Conservation (phyloP, 2,797 vertebrate genomes). For the Sciurus vulgaris region DNA sequence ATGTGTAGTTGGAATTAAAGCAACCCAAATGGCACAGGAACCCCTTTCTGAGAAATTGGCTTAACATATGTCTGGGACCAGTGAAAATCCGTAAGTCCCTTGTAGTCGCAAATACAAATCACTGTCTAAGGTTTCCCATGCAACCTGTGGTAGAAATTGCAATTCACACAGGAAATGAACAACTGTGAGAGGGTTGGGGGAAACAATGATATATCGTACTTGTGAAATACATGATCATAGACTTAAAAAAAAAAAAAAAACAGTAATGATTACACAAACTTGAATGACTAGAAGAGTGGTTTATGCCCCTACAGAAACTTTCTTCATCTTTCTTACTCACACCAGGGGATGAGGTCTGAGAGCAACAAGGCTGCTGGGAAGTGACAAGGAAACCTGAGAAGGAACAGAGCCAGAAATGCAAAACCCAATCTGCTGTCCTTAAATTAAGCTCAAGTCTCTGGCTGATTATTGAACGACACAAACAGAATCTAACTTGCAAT, state of each 20-base stretch:
- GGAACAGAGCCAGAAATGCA: neutral
- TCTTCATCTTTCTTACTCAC: neutral
- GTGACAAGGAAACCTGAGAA: neutral
- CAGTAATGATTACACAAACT: neutral
- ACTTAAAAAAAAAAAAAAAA: neutral
- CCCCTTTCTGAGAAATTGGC: neutral
- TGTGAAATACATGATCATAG: neutral
- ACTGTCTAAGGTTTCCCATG: neutral
- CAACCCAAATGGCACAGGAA: neutral
- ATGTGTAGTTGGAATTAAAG: neutral
- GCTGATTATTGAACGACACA: neutral
- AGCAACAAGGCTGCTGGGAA: neutral
- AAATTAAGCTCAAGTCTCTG: neutral
- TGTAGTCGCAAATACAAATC: neutral
- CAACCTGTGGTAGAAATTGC: neutral
- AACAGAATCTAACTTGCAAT: neutral
- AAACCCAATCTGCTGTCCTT: neutral
- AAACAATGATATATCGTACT: neutral
- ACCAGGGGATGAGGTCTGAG: neutral
- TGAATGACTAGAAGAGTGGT: neutral
- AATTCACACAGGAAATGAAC: neutral
- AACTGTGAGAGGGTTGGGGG: neutral
- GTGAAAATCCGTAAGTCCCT: neutral
- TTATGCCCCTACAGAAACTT: neutral
- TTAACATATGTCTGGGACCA: neutral